These are phyloP conservation scores for Amblyraja radiata DNA, from an alignment of 2,797 vertebrate genomes.

Conservation along the genomic window DNA sequence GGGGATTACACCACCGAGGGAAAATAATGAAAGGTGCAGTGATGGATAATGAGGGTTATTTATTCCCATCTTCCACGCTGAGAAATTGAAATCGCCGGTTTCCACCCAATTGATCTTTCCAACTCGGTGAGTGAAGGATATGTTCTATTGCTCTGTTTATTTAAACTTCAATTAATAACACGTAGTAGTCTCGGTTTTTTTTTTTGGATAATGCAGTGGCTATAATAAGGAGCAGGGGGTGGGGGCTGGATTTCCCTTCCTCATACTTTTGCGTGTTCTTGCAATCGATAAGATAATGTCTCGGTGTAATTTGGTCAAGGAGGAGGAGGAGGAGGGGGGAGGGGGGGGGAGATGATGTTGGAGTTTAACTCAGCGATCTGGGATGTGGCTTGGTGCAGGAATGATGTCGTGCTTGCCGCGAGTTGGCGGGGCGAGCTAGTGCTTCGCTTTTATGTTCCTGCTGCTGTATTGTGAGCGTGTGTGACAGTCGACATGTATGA, in stretches of 20 bases:
- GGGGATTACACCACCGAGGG: background rate
- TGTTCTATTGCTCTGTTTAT: background rate
- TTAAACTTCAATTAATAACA: background rate
- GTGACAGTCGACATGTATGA: conserved; percentile 5
- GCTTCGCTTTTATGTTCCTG: background rate
- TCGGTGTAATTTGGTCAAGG: background rate
- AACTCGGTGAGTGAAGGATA: conserved; percentile 15
- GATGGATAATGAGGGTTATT: background rate
- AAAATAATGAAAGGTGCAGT: background rate
- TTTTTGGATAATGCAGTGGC: background rate
- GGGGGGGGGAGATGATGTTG: background rate
- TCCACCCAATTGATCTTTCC: background rate
- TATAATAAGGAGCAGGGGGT: background rate
- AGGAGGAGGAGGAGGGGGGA: background rate
- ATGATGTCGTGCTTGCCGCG: conserved; percentile 12
- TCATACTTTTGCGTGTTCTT: background rate
- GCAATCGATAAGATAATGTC: background rate
- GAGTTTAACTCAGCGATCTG: background rate
- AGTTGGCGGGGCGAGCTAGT: background rate
- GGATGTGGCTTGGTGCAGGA: conserved; percentile 17
- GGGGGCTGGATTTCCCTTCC: too few species aligned
- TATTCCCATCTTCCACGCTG: background rate
- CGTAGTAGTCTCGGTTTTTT: background rate
- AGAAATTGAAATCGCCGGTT: background rate
- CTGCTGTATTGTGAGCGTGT: background rate